These are phyloP conservation scores for Diglossa cyanea DNA, from an alignment of 2,797 vertebrate species.

Conservation along the genomic window DNA sequence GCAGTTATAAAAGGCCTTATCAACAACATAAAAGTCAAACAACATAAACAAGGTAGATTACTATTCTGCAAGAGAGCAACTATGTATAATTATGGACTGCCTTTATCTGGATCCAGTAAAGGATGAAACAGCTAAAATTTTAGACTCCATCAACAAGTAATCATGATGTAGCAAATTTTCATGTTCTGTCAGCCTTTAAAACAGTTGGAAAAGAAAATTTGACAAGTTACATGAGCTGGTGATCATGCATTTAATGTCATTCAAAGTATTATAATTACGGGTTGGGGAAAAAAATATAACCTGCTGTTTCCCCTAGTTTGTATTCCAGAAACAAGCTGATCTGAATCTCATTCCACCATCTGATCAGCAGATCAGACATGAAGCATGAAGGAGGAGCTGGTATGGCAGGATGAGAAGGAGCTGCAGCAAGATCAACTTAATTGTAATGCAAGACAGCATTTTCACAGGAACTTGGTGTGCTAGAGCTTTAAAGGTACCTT, in stretches of 20 bases:
- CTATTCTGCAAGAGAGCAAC: not conserved
- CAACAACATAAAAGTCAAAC: not conserved
- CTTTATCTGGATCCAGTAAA: not conserved
- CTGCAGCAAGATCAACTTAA: constrained; percentile 35
- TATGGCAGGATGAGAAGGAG: not conserved
- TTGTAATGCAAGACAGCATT: constrained; percentile 47
- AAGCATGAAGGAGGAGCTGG: constrained; percentile 21
- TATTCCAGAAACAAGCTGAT: not conserved
- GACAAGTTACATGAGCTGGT: not conserved
- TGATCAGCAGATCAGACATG: constrained; percentile 24
- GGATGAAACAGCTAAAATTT: not conserved
- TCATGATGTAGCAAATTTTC: not conserved
- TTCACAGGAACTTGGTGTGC: constrained; percentile 53
- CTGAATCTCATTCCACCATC: not conserved
- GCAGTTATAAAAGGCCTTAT: not conserved
- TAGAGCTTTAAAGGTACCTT: constrained; percentile 51
- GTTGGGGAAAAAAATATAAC: not conserved
- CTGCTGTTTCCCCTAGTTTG: not conserved
- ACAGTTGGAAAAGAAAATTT: not conserved
- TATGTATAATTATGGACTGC: not conserved
- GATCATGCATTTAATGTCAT: not conserved
- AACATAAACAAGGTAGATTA: not conserved
- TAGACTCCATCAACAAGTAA: not conserved
- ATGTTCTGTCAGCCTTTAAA: not conserved
- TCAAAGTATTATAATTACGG: not conserved